Conservation (phyloP, 2,888 invertebrate genomes). For the Cryptops parisi region DNA sequence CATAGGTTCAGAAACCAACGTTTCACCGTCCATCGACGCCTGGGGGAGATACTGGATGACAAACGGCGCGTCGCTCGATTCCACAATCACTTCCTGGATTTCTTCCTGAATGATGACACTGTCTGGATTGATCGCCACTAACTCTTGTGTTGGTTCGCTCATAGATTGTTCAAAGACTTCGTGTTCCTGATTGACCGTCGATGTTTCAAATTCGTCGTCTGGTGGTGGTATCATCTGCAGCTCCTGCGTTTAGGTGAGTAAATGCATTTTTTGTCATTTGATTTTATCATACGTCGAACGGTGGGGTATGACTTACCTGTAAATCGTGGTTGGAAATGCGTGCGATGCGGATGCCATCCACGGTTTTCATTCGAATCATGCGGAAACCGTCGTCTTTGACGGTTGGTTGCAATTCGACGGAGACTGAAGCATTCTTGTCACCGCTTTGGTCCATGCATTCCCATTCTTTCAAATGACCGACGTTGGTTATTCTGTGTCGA, state of each 20-base stretch:
- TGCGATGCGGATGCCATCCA: constrained; percentile 18
- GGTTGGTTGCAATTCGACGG: no score
- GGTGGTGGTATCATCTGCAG: constrained; percentile 15
- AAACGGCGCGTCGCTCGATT: constrained; percentile 24
- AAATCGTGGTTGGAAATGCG: constrained; percentile 18
- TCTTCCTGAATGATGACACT: constrained; percentile 28
- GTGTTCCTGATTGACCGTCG: constrained; percentile 25
- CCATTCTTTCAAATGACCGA: no score
- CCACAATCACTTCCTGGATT: constrained; percentile 24
- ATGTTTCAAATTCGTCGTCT: constrained; percentile 23
- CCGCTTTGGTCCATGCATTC: no score
- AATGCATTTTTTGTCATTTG: not conserved
- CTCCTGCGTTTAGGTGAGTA: no score
- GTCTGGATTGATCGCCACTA: constrained; percentile 25
- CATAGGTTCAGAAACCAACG: not conserved
- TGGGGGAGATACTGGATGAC: constrained; percentile 27
- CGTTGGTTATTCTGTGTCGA: no score
- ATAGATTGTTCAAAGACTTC: constrained; percentile 17
- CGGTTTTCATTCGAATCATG: constrained; percentile 16
- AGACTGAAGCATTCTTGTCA: no score
- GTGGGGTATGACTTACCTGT: constrained; percentile 8
- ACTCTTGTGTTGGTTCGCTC: constrained; percentile 21
- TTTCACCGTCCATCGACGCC: not conserved
- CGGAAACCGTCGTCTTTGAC: constrained; percentile 12
- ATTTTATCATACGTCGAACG: not conserved